Evolutionary conservation across 2,888 invertebrate species (phyloP), one percentile per base, ranked within the genome.

Genomic region (Andrena bucephala): DNA sequence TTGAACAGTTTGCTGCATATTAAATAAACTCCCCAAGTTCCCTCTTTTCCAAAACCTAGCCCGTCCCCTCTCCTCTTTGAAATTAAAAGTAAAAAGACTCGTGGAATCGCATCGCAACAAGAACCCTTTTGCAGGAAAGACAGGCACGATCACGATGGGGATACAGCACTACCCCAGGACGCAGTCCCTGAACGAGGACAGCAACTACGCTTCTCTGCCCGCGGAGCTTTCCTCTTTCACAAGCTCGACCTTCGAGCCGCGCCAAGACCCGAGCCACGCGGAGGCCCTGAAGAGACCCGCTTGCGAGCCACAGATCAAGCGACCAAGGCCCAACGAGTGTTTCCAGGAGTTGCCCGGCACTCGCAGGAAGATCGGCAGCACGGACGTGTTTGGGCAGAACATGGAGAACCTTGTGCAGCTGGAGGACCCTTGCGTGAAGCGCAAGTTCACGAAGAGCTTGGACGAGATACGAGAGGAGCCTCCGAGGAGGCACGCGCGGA

Each of bases 311-410:
- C 89, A 87, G 8, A 76, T 54, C 36, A 74, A 73, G 20, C 76
- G 89, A 7, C 57, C 78, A 7, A 74, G 82, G 36, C 62, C 69
- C 1, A 83, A 63, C 66, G 94, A 94, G 31, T 94, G 92, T 24
- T 92, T 94, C 29, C 85, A 71, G 20, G 92, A 92, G 24, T 70
- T 92, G 7, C 57, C 77, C 5, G 86, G 82, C 0, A 89, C 81
- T 69, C 89, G 91, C 4, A 77, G 92, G n/a, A 92, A 91, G 62
- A 91, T 92, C 70, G 92, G 92, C 3, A 93, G 91, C 69, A 94
- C 94, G 6, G 94, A 94, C 68, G 92, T 92, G 2, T 94, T 94
- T 66, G 94, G 92, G 1, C 92, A 93, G 73, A 93, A 93, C 27
- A 90, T 93, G 87, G 93, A 93, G 69, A 93, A 93, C 72, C 80